Conservation (phyloP, 2,113 vertebrate genomes). For the Pitta sordida region DNA sequence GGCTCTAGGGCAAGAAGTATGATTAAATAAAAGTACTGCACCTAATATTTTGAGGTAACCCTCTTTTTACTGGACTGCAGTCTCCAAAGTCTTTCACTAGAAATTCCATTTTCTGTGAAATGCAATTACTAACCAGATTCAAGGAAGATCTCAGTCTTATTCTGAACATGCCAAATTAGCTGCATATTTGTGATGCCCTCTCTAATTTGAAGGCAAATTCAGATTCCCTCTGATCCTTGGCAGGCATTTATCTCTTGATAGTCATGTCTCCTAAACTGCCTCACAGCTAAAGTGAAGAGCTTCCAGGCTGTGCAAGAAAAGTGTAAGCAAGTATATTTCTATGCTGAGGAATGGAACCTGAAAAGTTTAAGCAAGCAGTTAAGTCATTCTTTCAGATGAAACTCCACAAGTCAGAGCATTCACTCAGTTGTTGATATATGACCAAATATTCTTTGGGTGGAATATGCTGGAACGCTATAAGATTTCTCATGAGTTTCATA, state of each 20-base stretch:
- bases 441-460: neutral
- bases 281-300: neutral
- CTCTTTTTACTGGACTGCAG: neutral
- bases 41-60: neutral
- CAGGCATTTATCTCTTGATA: neutral
- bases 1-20: neutral
- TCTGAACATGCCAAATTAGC: neutral
- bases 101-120: neutral
- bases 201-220: conserved; percentile 8
- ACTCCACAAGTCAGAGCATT: neutral
- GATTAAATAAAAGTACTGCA: neutral
- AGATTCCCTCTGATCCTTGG: neutral
- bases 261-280: neutral
- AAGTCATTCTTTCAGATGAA: neutral
- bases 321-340: neutral
- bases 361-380: neutral
- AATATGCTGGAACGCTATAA: neutral
- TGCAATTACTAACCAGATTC: neutral
- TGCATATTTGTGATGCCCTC: neutral
- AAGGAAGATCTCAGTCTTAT: neutral
- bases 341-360: neutral
- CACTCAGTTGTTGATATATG: neutral
- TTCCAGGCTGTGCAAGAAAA: neutral
- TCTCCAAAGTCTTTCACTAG: neutral
- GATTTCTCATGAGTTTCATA: neutral